Evolutionary conservation across 2,797 vertebrate genomes (phyloP), one percentile per base, ranked within the genome.

Genomic region (Catharus ustulatus): DNA sequence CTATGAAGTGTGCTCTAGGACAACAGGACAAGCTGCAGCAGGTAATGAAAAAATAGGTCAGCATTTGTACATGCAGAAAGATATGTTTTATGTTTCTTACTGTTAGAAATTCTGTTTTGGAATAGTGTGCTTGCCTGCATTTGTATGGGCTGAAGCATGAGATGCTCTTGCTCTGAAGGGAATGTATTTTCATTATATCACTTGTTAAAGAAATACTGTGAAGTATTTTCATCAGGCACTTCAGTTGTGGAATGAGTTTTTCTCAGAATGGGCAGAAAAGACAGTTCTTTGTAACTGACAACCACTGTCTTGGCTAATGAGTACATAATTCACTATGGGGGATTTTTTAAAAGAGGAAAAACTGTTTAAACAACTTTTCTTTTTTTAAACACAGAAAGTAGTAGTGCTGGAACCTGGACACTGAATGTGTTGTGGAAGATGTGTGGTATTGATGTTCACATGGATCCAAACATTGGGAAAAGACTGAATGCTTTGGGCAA

Each of bases 401-500:
- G 98, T 74, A 99, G 99, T 64, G 99, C 99, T 15, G 99, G 99
- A 15, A 99, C 99, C n/a, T 99, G 99, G 99, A 99, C 99, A 0
- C 98, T 99, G 62, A 99, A 99, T 30, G 98, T 99, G 8, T 96
- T 99, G 10, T 99, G 99, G 99, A 99, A 99, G 95, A 99, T 99
- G 99, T 99, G 99, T 45, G 99, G 99, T 57, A 99, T 99, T 19
- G 99, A 99, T 57, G 99, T 99, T 34, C 99, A 99, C 97, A 99
- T 99, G 99, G 99, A 99, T 96, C 99, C 99, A 51, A 99, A 99
- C 97, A 99, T 99, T 49, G 99, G 99, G 68, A 99, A 99, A 96
- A 98, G 99, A 13, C 96, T 99, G 52, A 99, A 99, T 32, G 99
- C 99, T 48, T 97, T 99, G 74, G 99, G 99, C n/a, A 99, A 98